Conservation (phyloP, 2,888 invertebrate species). For the Microctonus hyperodae region DNA sequence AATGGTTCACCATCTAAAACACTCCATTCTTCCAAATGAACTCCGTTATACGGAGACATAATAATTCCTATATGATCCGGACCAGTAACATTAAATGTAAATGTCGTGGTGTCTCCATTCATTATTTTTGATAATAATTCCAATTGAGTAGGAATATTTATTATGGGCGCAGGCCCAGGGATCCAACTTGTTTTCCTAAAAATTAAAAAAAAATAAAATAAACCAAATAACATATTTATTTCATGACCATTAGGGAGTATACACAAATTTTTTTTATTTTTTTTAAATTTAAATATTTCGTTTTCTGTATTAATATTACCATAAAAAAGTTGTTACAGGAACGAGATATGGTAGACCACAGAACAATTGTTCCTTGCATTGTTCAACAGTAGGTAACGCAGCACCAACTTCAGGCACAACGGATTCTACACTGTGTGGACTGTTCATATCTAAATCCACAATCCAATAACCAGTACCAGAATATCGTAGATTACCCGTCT, state of each 20-base stretch:
- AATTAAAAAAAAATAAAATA: not conserved
- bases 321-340: constrained; percentile 75
- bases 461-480: constrained; percentile 74
- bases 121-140: constrained; percentile 62
- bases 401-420: constrained; percentile 67
- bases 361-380: constrained; percentile 73
- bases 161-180: constrained; percentile 66
- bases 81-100: constrained; percentile 67
- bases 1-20: constrained; percentile 67
- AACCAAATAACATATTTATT: not conserved
- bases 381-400: constrained; percentile 63
- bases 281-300: too few species aligned
- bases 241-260: constrained; percentile 2
- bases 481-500: constrained; percentile 63
- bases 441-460: constrained; percentile 78
- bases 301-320: constrained; percentile 63
- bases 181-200: constrained; percentile 69
- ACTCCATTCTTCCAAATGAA: constrained; percentile 68
- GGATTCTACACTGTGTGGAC: constrained; percentile 68
- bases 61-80: constrained; percentile 74
- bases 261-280: too few species aligned
- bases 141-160: constrained; percentile 65
- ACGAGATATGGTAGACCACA: constrained; percentile 84
- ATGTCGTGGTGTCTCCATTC: constrained; percentile 59
- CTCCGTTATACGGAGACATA: constrained; percentile 69